Conservation (phyloP, 2,888 invertebrate species). For the Acleris cristana region DNA sequence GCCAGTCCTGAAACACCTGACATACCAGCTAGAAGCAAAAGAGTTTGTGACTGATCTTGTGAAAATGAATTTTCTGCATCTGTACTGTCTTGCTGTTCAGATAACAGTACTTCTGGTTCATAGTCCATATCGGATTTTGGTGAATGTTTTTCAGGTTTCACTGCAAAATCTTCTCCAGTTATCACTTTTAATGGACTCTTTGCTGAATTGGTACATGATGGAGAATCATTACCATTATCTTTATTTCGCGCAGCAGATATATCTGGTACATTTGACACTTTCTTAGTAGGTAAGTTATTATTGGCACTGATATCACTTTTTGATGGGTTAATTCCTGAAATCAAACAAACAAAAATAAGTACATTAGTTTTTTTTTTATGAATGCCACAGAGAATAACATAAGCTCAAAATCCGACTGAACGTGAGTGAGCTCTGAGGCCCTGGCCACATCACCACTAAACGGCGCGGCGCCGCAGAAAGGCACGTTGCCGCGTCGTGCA, state of each 20-base stretch:
- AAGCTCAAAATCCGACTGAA: too few relatives aligned
- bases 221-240: constrained; percentile 62
- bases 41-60: constrained; percentile 72
- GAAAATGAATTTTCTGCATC: constrained; percentile 66
- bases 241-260: constrained; percentile 58
- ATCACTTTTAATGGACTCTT: constrained; percentile 68
- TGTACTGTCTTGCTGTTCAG: constrained; percentile 73
- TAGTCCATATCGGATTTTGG: constrained; percentile 77
- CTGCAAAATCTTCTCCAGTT: constrained; percentile 60
- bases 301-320: constrained; percentile 70
- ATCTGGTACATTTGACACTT: constrained; percentile 63
- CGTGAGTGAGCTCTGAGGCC: too few relatives aligned
- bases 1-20: constrained; percentile 62
- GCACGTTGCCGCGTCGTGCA: too few relatives aligned
- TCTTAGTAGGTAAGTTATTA: constrained; percentile 63
- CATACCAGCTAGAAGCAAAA: constrained; percentile 72
- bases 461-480: too few relatives aligned
- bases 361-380: constrained; percentile 7
- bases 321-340: constrained; percentile 76
- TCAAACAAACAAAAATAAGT: constrained; percentile 22
- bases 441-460: too few relatives aligned
- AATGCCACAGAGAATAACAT: too few relatives aligned
- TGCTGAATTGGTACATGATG: constrained; percentile 54
- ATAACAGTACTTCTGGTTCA: constrained; percentile 77
- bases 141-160: constrained; percentile 76